Evolutionary conservation across 2,113 vertebrate genomes (phyloP).

Genomic region (Brachirus orientalis): DNA sequence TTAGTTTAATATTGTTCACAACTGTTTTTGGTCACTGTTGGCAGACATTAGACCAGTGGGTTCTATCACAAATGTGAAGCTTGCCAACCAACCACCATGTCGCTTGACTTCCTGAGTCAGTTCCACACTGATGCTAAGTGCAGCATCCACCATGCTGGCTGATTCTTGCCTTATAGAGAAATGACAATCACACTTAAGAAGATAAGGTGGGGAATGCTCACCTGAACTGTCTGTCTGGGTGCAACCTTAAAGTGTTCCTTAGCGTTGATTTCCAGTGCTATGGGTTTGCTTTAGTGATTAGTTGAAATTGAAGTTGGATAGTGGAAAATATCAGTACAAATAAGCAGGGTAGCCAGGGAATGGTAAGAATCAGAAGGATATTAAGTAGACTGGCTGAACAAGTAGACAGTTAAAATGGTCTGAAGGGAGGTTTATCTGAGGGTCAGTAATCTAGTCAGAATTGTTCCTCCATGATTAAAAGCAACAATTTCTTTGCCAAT

Average conservation of each 20-base stretch:
- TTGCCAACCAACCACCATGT: conserved; percentile 67
- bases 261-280: conserved; percentile 14
- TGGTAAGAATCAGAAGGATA: conserved; percentile 43
- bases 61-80: conserved; percentile 48
- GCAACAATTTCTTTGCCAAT: conserved; percentile 42
- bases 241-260: conserved; percentile 13
- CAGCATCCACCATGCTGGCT: conserved; percentile 73
- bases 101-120: conserved; percentile 73
- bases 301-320: conserved; percentile 34
- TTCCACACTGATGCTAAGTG: conserved; percentile 63
- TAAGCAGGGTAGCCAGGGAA: conserved; percentile 25
- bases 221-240: conserved; percentile 41
- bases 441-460: conserved; percentile 51
- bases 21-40: conserved; percentile 28
- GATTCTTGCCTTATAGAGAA: conserved; percentile 66
- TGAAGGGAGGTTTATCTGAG: conserved; percentile 34
- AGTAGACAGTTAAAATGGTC: conserved; percentile 39
- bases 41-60: conserved; percentile 45
- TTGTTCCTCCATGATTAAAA: conserved; percentile 51
- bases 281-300: conserved; percentile 28
- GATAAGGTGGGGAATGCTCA: conserved; percentile 57
- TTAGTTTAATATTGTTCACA: conserved; percentile 48
- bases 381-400: conserved; percentile 31
- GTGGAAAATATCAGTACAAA: conserved; percentile 51
- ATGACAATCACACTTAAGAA: conserved; percentile 69